These are phyloP conservation scores for Gibbula magus DNA, from an alignment of 2,888 invertebrate species.

Conservation along the genomic window DNA sequence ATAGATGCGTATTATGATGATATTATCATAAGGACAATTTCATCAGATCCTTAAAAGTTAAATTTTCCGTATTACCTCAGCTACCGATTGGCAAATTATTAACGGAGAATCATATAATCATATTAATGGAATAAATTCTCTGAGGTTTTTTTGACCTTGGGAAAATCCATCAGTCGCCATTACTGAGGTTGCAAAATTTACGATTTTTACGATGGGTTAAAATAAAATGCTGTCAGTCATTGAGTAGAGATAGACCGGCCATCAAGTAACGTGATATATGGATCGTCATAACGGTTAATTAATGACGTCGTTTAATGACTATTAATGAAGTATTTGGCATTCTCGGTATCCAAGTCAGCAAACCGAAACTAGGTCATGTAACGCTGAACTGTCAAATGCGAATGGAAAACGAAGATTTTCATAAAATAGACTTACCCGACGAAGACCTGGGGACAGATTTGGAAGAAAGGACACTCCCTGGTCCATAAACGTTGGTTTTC, in stretches of 20 bases:
- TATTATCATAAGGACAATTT: no score
- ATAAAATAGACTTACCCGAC: slow-evolving; percentile 52
- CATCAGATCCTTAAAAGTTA: no score
- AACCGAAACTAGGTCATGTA: neutral
- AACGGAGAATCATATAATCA: no score
- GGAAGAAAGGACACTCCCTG: slow-evolving; percentile 65
- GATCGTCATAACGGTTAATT: neutral
- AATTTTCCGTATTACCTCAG: no score
- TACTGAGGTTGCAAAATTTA: neutral
- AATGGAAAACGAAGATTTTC: neutral
- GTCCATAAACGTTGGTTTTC: slow-evolving; percentile 55
- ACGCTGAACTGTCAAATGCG: slow-evolving; percentile 15
- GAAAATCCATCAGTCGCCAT: slow-evolving; percentile 7
- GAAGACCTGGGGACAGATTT: slow-evolving; percentile 59
- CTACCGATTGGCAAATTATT: no score
- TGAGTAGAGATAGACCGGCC: neutral
- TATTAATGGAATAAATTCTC: no score
- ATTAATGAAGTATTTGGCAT: neutral
- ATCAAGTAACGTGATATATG: neutral
- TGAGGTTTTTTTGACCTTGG: neutral
- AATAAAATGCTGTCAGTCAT: neutral
- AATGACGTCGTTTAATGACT: neutral
- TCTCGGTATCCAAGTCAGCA: neutral
- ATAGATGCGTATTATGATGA: no score
- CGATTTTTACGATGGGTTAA: neutral